Conservation (phyloP, 2,888 invertebrate species). For the Drosophila siamana region DNA sequence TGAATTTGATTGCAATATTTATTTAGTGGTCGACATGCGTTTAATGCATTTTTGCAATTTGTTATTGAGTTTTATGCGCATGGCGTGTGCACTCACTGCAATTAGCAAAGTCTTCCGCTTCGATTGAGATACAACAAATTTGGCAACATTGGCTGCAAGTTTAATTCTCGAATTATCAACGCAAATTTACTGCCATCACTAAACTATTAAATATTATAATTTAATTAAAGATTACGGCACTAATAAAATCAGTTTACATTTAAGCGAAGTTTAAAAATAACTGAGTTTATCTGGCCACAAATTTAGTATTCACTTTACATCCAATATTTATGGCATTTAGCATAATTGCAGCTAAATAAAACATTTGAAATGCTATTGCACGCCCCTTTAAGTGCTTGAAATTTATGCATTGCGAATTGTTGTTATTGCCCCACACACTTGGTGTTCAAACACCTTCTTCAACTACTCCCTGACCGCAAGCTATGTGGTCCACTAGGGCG, state of each 20-base stretch:
- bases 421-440: neutral
- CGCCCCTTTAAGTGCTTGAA: neutral
- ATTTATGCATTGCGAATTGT: neutral
- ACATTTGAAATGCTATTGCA: neutral
- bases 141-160: neutral
- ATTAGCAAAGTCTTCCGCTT: constrained; percentile 57
- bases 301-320: neutral
- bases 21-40: constrained; percentile 60
- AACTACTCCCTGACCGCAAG: constrained; percentile 26
- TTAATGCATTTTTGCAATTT: constrained; percentile 66
- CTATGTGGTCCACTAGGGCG: constrained; percentile 32
- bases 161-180: too few species aligned
- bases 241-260: too few species aligned
- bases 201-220: too few species aligned
- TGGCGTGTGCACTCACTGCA: constrained; percentile 40
- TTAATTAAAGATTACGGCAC: too few species aligned
- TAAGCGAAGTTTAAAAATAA: neutral
- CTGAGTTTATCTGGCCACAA: neutral
- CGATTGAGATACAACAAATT: constrained; percentile 32
- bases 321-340: neutral
- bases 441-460: constrained; percentile 1
- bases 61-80: constrained; percentile 55
- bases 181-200: too few species aligned
- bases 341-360: neutral
- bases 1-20: constrained; percentile 76